Evolutionary conservation across 2,797 vertebrate species (phyloP), one percentile per base, ranked within the genome.

Genomic region (Gila robusta): DNA sequence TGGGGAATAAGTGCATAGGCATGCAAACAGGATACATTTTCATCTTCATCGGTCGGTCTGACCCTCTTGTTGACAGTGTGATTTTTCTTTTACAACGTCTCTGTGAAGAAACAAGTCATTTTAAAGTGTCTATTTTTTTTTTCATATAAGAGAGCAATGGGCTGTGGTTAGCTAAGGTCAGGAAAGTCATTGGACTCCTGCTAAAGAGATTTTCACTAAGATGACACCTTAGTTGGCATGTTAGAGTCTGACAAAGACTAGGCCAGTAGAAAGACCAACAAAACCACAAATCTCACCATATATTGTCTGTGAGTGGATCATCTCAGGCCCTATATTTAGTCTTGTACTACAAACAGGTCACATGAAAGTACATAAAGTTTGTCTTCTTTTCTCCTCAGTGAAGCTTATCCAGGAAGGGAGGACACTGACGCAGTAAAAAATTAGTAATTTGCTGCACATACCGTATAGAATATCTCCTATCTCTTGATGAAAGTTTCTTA

Each of bases 401-500:
- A 69, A 69, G 47, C 47, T 54, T 77, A 54, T 59, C 52, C 49
- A 79, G n/a, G 44, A 56, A 59, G 54, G 70, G 37, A 76, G 26
- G 73, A 66, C 7, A 77, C 5, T 28, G 10, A 11, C n/a, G 17
- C 21, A 44, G 56, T 19, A 76, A 67, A 67, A 7, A 12, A 52
- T 66, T 49, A 77, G 44, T 74, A 66, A 41, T 71, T 41, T 32
- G 11, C 73, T 37, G 9, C 79, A 89, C 82, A 83, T 76, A 37
- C 52, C 77, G 62, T 49, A 81, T 49, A 81, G 35, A 79, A 21
- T 47, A 44, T 66, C 49, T 62, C 12, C 39, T 54, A 79, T 79
- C 84, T 86, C 8, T 37, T 76, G 74, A 85, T 82, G 74, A 74
- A 35, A 64, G 32, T 32, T 49, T 64, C 49, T 79, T 77, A 87